Conservation (phyloP, 1,140 invertebrate genomes). For the Liolophura sinensis region DNA sequence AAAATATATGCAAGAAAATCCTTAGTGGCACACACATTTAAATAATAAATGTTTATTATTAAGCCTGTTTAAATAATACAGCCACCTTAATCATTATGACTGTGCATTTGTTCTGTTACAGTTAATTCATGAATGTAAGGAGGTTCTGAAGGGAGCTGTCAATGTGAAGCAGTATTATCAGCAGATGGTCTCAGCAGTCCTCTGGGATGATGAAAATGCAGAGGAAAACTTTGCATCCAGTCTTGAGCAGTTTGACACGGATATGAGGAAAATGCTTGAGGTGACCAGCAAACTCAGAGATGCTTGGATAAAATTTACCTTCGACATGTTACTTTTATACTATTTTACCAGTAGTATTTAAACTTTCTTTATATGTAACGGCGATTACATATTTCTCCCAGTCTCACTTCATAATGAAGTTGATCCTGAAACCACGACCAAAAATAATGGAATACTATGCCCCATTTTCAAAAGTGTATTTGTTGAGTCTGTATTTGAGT, state of each 20-base stretch:
- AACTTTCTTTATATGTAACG: too few species aligned
- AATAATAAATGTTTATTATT: conserved; percentile 4
- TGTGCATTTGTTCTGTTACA: conserved; percentile 48
- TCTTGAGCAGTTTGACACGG: conserved; percentile 75
- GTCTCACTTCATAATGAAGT: too few species aligned
- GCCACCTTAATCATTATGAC: background rate
- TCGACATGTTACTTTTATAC: background rate
- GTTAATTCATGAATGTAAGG: conserved; percentile 85
- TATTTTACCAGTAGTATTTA: background rate
- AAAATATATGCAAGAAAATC: background rate
- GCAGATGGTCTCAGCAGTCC: conserved; percentile 69
- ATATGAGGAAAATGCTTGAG: conserved; percentile 70
- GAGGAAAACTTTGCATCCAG: conserved; percentile 62
- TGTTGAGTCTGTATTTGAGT: too few species aligned
- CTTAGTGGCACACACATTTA: background rate
- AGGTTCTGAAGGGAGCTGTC: conserved; percentile 78
- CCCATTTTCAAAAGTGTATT: too few species aligned
- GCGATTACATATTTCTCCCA: too few species aligned
- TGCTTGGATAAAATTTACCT: too few species aligned
- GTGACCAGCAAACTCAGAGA: conserved; percentile 23
- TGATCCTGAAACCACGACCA: too few species aligned
- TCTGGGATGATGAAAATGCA: conserved; percentile 64
- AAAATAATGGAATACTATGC: too few species aligned
- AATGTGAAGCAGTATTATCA: conserved; percentile 74
- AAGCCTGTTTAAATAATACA: background rate